phyloP scores from a whole-genome alignment of 2,888 invertebrate genomes.

The Selenia dentaria region DNA sequence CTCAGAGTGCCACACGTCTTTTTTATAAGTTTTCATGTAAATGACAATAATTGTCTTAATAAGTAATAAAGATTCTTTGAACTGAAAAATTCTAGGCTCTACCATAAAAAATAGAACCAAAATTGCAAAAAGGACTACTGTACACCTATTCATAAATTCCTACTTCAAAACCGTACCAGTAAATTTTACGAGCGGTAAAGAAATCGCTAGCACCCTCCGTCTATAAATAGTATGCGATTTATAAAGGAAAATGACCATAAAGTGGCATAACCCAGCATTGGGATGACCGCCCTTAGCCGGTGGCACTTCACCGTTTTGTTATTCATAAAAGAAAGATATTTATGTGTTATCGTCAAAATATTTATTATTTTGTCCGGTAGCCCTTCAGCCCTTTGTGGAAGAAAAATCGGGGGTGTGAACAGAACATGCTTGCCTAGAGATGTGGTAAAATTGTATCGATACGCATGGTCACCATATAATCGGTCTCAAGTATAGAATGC shows the following conservation, averaged over 20 bases:
- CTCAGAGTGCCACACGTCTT: too few species aligned
- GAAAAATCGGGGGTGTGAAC: slow-evolving; percentile 77
- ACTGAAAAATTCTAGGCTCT: too few species aligned
- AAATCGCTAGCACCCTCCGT: slow-evolving; percentile 57
- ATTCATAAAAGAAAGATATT: slow-evolving; percentile 82
- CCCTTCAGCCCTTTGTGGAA: slow-evolving; percentile 78
- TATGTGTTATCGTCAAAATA: slow-evolving; percentile 84
- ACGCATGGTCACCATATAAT: too few species aligned
- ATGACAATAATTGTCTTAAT: too few species aligned
- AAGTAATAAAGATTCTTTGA: too few species aligned
- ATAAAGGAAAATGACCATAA: slow-evolving; percentile 75
- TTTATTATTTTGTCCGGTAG: slow-evolving; percentile 82
- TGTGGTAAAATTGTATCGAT: slow-evolving; percentile 31
- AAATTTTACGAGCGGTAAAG: slow-evolving; percentile 47
- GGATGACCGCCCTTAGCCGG: slow-evolving; percentile 70
- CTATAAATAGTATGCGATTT: slow-evolving; percentile 77
- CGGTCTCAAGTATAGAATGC: too few species aligned
- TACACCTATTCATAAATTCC: slow-evolving; percentile 24
- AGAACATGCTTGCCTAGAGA: slow-evolving; percentile 46
- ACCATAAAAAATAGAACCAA: too few species aligned
- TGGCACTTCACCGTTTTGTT: slow-evolving; percentile 73
- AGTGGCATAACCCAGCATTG: slow-evolving; percentile 45
- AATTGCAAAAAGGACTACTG: too few species aligned
- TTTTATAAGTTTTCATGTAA: too few species aligned
- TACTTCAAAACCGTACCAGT: slow-evolving; percentile 19